Evolutionary conservation across 2,113 vertebrate species (phyloP).

Genomic region (Nothoprocta pentlandii): DNA sequence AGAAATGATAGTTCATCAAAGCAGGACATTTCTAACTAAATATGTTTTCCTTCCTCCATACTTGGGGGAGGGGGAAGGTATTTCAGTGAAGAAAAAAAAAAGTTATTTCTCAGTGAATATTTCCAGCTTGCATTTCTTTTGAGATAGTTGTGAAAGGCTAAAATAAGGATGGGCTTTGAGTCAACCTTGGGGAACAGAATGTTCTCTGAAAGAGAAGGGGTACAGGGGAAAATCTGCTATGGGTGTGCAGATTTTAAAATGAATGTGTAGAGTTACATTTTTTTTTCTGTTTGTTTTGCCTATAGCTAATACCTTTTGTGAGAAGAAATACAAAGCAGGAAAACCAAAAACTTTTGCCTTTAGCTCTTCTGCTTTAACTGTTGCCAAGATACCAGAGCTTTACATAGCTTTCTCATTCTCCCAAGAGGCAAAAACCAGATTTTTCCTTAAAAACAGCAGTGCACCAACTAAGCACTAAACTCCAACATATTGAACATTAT

Average conservation of each 20-base stretch:
- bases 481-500: not conserved
- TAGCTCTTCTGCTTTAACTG: not conserved
- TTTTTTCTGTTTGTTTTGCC: not conserved
- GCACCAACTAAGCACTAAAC: not conserved
- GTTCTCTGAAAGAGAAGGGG: not conserved
- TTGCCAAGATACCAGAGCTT: not conserved
- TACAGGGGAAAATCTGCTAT: too few species aligned
- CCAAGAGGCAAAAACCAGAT: not conserved
- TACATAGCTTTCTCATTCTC: not conserved
- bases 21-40: not conserved
- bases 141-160: not conserved
- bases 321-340: not conserved
- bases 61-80: not conserved
- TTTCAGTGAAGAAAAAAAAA: not conserved
- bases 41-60: not conserved
- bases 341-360: not conserved
- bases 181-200: not conserved
- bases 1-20: not conserved
- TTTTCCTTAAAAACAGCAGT: not conserved
- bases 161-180: not conserved
- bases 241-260: not conserved
- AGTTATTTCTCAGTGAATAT: not conserved
- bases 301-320: not conserved
- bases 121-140: not conserved
- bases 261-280: not conserved